A percentile compares a stretch with the other conserved stretches of the same genome.
These are phyloP conservation scores for Tuberolachnus salignus DNA, from an alignment of 2,888 invertebrate species.

Conservation along the genomic window DNA sequence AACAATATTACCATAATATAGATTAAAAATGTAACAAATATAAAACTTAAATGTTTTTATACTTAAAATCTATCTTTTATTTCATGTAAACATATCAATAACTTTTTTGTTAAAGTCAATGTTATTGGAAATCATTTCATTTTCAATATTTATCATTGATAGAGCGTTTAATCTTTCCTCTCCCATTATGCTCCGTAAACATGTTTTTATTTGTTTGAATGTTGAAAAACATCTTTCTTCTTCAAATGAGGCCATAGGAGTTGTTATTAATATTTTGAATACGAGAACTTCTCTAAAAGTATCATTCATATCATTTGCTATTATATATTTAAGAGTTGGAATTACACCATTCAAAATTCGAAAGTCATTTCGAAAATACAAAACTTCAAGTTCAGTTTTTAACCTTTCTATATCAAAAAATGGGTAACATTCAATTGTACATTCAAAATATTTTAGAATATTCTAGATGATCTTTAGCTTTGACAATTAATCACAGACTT, in stretches of 20 bases:
- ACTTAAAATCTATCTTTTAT: slow-evolving; percentile 2
- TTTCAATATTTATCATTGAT: not conserved
- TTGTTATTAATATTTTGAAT: slow-evolving; percentile 2
- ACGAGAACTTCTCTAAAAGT: not conserved
- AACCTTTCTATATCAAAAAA: not conserved
- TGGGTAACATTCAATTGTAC: not conserved
- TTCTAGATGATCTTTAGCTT: slow-evolving; percentile 3
- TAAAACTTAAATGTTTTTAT: not conserved
- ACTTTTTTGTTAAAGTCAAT: not conserved
- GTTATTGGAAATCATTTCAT: not conserved
- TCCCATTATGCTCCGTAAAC: slow-evolving; percentile 14
- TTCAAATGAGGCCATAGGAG: slow-evolving; percentile 1
- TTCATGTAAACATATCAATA: not conserved
- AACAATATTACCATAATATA: not conserved
- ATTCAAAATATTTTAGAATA: slow-evolving; percentile 11
- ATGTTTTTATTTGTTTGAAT: slow-evolving; percentile 14
- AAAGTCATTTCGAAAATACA: slow-evolving; percentile 14
- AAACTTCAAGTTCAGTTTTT: not conserved
- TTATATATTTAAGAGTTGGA: slow-evolving; percentile 15
- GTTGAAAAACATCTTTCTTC: slow-evolving; percentile 13
- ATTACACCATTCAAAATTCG: slow-evolving; percentile 8
- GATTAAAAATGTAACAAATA: not conserved
- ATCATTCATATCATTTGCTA: slow-evolving; percentile 8
- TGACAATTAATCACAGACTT: too few species aligned
- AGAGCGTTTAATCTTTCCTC: slow-evolving; percentile 17